Evolutionary conservation across 2,797 vertebrate species (phyloP), one percentile per base, ranked within the genome.

Genomic region (Netta rufina): DNA sequence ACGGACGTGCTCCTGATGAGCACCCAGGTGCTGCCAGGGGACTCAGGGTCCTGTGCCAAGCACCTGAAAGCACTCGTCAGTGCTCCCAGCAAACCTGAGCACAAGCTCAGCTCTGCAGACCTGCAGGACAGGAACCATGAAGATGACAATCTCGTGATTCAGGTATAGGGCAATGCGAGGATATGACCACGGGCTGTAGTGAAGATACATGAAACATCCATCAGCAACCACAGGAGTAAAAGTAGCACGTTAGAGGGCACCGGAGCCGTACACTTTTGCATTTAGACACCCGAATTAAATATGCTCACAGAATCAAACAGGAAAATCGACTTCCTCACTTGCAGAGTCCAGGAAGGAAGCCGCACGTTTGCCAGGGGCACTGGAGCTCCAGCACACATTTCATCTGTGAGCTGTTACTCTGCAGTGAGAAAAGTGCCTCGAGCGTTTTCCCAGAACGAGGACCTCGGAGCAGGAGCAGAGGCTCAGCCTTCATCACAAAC

Each of bases 281-380:
- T 7, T 53, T 0, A 20, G 57, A 32, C 3, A 6, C 69, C 27
- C 3, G 2, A 66, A 76, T 64, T 38, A 33, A 60, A 87, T 47
- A 72, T 5, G 3, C 62, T 66, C 0, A 0, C 20, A 60, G 49
- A 75, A 2, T 73, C 43, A 38, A 86, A 64, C 61, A 62, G 92
- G 58, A 76, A 90, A 88, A 70, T 45, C 36, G 61, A 75, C n/a
- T 39, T 89, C 12, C 83, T 90, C 70, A 20, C 84, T 86, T 43
- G 77, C 90, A 77, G 77, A 61, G 88, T 32, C 32, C 90, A 92
- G 92, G 85, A 94, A 91, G 80, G 87, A 88, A 93, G 83, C 33
- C 73, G 54, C 61, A 28, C 1, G 1, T 51, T 80, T n/a, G 0
- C 89, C 87, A 72, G 56, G 47, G 75, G 73, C 64, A 15, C 47